phyloP scores from a whole-genome alignment of 2,113 vertebrate genomes.

The Spea bombifrons region DNA sequence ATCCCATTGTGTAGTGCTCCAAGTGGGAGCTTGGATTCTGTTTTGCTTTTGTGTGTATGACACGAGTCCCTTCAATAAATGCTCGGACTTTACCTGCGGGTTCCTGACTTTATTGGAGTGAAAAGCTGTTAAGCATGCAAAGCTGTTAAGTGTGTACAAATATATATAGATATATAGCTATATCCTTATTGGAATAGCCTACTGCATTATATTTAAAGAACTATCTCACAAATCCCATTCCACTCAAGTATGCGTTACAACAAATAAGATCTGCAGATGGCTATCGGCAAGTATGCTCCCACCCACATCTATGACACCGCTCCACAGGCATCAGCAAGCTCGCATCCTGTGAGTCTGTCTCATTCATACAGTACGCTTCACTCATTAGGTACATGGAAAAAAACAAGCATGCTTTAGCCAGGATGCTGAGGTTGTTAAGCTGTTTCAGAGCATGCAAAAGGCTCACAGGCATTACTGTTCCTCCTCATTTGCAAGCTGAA shows the following conservation, averaged over 20 bases:
- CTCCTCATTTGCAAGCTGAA: conserved; percentile 20
- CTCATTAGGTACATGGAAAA: conserved; percentile 14
- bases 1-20: no score
- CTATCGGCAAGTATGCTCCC: conserved; percentile 2
- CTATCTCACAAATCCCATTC: no score
- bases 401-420: background rate
- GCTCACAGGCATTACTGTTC: background rate
- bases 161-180: no score
- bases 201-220: no score
- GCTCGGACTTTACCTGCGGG: no score
- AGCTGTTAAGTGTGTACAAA: no score
- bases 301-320: conserved; percentile 8
- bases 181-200: no score
- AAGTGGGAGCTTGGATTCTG: no score
- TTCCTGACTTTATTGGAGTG: no score
- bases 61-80: no score
- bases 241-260: background rate
- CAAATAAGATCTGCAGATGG: conserved; percentile 13
- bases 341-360: background rate
- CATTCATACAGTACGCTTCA: conserved; percentile 16
- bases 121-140: no score
- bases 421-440: conserved; percentile 2
- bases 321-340: background rate
- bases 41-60: no score
- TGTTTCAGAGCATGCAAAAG: background rate